A percentile compares a stretch with the other conserved stretches of the same genome.
Evolutionary conservation across 2,888 invertebrate genomes (phyloP).

Genomic region (Orthosia incerta): DNA sequence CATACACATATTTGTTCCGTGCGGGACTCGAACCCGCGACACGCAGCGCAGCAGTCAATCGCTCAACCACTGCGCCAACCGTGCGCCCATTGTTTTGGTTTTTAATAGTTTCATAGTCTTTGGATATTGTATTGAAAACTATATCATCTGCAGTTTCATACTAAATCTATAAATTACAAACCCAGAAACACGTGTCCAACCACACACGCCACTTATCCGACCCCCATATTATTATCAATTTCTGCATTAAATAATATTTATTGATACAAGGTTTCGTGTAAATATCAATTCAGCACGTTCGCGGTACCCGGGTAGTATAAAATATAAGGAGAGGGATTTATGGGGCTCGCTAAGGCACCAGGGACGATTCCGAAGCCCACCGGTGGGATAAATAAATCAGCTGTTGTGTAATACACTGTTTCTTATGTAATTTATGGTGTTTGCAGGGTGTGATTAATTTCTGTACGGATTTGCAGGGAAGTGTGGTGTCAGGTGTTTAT

Average conservation of each 20-base stretch:
- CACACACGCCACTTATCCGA: constrained; percentile 8
- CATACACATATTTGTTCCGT: too few species aligned
- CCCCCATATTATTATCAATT: constrained; percentile 61
- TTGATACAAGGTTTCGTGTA: constrained; percentile 72
- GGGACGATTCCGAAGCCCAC: constrained; percentile 61
- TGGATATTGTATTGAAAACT: neutral
- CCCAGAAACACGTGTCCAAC: neutral
- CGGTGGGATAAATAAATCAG: constrained; percentile 62
- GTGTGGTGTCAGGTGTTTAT: constrained; percentile 50
- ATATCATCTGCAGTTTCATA: neutral
- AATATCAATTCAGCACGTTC: constrained; percentile 79
- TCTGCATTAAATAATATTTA: constrained; percentile 70
- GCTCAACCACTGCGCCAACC: too few species aligned
- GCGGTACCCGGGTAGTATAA: constrained; percentile 75
- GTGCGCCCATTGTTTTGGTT: too few species aligned
- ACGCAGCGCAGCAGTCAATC: too few species aligned
- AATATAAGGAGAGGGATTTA: constrained; percentile 73
- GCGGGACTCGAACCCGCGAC: too few species aligned
- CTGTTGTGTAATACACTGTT: constrained; percentile 64
- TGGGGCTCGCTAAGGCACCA: constrained; percentile 49
- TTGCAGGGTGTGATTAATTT: constrained; percentile 63
- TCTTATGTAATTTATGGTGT: constrained; percentile 66
- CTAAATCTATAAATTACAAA: neutral
- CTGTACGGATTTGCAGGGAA: constrained; percentile 48
- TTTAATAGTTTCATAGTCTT: too few species aligned